phyloP scores from a whole-genome alignment of 2,888 invertebrate genomes.

The Poecilus cupreus region DNA sequence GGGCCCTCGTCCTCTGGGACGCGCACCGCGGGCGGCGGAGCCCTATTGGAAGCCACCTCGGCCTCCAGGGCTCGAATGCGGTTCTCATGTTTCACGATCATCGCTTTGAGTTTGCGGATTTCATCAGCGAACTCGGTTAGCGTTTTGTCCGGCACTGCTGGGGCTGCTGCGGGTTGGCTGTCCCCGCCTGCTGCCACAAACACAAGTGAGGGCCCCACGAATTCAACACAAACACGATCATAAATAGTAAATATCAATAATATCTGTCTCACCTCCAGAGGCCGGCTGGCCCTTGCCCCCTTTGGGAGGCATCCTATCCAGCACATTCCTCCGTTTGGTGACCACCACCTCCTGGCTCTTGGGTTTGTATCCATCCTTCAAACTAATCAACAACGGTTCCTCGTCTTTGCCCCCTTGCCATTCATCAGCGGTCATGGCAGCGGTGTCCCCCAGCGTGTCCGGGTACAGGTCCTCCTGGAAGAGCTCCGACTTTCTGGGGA shows the following conservation, averaged over 20 bases:
- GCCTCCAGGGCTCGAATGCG: slow-evolving; percentile 87
- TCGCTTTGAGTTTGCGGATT: slow-evolving; percentile 93
- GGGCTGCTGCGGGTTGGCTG: neutral
- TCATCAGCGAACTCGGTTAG: slow-evolving; percentile 91
- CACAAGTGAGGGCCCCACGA: neutral
- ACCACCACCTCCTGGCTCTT: slow-evolving; percentile 84
- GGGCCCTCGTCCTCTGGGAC: slow-evolving; percentile 68
- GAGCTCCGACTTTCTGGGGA: slow-evolving; percentile 96
- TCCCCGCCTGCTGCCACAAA: neutral
- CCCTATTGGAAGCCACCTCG: slow-evolving; percentile 71
- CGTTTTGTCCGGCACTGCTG: slow-evolving; percentile 78
- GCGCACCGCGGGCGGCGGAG: slow-evolving; percentile 60
- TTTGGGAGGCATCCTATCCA: slow-evolving; percentile 78
- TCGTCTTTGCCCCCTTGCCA: slow-evolving; percentile 93
- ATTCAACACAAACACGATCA: neutral
- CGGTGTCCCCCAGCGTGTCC: slow-evolving; percentile 93
- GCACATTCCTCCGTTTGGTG: slow-evolving; percentile 84
- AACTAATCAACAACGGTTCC: slow-evolving; percentile 92
- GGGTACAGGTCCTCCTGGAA: slow-evolving; percentile 99
- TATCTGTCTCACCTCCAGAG: neutral
- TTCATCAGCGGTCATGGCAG: slow-evolving; percentile 92
- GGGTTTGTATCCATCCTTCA: slow-evolving; percentile 86
- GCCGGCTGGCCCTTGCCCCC: slow-evolving; percentile 68
- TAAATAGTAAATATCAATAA: too few relatives aligned
- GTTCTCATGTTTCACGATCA: slow-evolving; percentile 95